Evolutionary conservation across 1,140 invertebrate genomes (phyloP).

Genomic region (Drosophila santomea): DNA sequence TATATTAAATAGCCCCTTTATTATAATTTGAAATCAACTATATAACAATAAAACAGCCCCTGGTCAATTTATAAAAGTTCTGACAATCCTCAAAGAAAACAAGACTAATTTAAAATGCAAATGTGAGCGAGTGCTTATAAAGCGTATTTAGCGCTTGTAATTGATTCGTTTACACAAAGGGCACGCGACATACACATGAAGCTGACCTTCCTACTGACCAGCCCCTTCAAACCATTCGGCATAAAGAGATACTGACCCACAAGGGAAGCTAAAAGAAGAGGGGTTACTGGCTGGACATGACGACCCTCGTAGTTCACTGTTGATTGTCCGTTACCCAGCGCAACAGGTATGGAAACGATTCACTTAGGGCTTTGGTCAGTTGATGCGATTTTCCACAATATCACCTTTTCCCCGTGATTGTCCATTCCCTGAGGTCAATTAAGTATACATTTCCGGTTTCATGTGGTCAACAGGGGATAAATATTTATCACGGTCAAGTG

Average conservation of each 20-base stretch:
- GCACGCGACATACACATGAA: constrained; percentile 61
- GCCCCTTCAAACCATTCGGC: neutral
- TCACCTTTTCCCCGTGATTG: constrained; percentile 13
- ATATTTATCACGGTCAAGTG: constrained; percentile 66
- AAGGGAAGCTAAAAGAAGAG: constrained; percentile 4
- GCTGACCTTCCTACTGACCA: constrained; percentile 39
- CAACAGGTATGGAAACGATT: constrained; percentile 70
- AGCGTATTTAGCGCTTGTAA: constrained; percentile 73
- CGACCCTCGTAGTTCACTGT: constrained; percentile 37
- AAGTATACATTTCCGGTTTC: constrained; percentile 73
- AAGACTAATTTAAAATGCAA: constrained; percentile 75
- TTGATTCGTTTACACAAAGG: constrained; percentile 72
- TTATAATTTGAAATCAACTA: constrained; percentile 53
- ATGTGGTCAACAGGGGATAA: constrained; percentile 55
- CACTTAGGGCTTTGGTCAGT: constrained; percentile 75
- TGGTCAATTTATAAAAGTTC: constrained; percentile 39
- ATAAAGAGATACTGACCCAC: constrained; percentile 17
- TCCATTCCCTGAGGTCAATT: constrained; percentile 75
- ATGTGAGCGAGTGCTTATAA: constrained; percentile 58
- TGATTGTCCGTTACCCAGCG: constrained; percentile 45
- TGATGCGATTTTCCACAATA: constrained; percentile 78
- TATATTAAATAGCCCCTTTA: constrained; percentile 28
- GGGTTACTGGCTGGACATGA: constrained; percentile 33
- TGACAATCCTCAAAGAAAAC: constrained; percentile 41
- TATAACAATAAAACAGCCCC: constrained; percentile 63